A percentile compares a stretch with the other conserved stretches of the same genome.
These are phyloP conservation scores for Forbesichthys agassizii DNA, from an alignment of 2,113 vertebrate genomes.

Conservation along the genomic window DNA sequence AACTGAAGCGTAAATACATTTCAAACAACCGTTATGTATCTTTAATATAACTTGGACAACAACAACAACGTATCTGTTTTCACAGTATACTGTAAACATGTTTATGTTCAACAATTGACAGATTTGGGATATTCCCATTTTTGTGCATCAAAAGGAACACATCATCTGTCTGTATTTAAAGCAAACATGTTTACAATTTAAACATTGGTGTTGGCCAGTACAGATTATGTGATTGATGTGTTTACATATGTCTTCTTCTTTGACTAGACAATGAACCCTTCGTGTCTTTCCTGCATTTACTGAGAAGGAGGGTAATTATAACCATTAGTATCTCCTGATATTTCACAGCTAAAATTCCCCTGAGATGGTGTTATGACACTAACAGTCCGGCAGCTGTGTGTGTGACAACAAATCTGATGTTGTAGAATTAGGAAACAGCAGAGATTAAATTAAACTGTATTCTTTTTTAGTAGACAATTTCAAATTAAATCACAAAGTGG, in stretches of 20 bases:
- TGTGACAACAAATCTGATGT: conserved; percentile 21
- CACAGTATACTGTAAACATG: too few species aligned
- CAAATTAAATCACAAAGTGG: neutral
- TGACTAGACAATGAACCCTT: conserved; percentile 31
- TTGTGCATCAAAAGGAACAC: neutral
- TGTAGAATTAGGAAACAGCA: neutral
- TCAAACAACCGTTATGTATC: neutral
- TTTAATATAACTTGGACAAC: neutral
- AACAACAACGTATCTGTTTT: too few species aligned
- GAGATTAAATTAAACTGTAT: neutral
- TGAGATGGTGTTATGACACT: conserved; percentile 37
- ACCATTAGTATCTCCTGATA: conserved; percentile 18
- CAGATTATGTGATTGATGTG: conserved; percentile 7
- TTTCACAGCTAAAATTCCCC: conserved; percentile 34
- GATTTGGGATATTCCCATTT: neutral
- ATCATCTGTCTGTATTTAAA: neutral
- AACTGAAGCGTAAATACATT: too few species aligned
- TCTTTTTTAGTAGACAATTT: neutral
- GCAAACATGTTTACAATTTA: neutral
- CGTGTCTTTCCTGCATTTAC: conserved; percentile 26
- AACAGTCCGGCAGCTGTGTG: neutral
- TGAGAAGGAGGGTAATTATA: conserved; percentile 34
- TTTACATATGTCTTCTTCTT: conserved; percentile 7
- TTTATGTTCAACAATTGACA: neutral
- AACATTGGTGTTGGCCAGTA: neutral